These are phyloP conservation scores for Mimachlamys varia DNA, from an alignment of 2,888 invertebrate genomes.

Conservation along the genomic window DNA sequence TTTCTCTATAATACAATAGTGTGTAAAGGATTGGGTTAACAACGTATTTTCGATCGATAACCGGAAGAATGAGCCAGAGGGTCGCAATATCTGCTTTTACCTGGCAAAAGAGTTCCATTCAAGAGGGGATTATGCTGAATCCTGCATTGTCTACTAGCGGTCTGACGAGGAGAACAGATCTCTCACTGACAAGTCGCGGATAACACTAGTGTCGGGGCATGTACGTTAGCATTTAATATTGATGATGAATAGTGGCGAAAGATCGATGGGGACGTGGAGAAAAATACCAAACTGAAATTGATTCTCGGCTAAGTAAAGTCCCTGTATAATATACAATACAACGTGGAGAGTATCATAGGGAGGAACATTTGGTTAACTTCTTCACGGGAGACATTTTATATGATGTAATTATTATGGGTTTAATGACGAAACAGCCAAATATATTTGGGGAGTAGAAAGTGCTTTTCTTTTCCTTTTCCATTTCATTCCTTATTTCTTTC, in stretches of 20 bases:
- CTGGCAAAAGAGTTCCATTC: conserved; percentile 52
- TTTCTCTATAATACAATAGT: conserved; percentile 46
- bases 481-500: no score
- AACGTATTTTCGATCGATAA: conserved; percentile 64
- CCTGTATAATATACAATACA: not conserved
- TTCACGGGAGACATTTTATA: no score
- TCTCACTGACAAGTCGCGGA: not conserved
- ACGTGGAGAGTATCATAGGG: not conserved
- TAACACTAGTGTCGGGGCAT: not conserved
- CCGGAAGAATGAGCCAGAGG: conserved; percentile 50
- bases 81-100: conserved; percentile 52
- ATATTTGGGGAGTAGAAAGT: no score
- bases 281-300: conserved; percentile 34
- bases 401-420: no score
- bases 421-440: no score
- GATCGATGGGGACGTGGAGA: conserved; percentile 11
- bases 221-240: conserved; percentile 31
- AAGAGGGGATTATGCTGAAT: conserved; percentile 48
- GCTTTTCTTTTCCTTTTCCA: no score
- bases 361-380: no score
- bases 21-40: conserved; percentile 68
- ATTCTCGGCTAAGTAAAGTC: conserved; percentile 8
- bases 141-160: conserved; percentile 1
- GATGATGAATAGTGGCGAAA: conserved; percentile 28
- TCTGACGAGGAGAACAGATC: conserved; percentile 1